Evolutionary conservation across 2,797 vertebrate genomes (phyloP).

Genomic region (Streptopelia turtur): DNA sequence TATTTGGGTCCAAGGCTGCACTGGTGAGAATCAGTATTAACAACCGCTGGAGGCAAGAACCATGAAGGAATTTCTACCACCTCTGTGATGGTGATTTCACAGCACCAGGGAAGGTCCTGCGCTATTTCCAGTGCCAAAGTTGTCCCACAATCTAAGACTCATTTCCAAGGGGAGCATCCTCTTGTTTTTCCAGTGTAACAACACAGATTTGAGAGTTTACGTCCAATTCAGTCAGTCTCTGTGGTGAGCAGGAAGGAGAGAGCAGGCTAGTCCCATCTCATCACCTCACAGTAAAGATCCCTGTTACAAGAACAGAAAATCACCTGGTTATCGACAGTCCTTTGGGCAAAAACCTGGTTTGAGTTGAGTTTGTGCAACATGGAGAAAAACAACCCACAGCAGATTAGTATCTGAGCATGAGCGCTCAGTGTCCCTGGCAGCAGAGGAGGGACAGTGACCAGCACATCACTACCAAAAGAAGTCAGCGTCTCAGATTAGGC

Average conservation of each 20-base stretch:
- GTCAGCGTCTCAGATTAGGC: background rate
- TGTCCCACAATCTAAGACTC: background rate
- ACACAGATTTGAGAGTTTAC: background rate
- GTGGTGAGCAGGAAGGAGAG: background rate
- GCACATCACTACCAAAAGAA: background rate
- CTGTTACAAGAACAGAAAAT: constrained; percentile 13
- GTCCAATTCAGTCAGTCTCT: background rate
- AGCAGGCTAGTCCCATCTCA: background rate
- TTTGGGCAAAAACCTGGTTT: background rate
- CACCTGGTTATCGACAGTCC: background rate
- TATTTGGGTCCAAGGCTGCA: background rate
- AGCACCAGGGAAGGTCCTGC: background rate
- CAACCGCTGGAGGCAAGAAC: background rate
- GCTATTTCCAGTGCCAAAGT: background rate
- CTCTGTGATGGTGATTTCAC: background rate
- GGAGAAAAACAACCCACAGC: background rate
- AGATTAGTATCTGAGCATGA: background rate
- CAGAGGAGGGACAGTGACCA: background rate
- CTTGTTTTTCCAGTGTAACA: background rate
- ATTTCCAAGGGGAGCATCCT: background rate
- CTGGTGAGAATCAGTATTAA: background rate
- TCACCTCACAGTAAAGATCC: background rate
- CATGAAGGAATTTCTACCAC: background rate
- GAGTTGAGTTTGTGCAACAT: background rate
- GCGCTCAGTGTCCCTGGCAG: background rate